Base-by-base conservation (phyloP, 2,888 invertebrate genomes). In the Bombylius major region DNA sequence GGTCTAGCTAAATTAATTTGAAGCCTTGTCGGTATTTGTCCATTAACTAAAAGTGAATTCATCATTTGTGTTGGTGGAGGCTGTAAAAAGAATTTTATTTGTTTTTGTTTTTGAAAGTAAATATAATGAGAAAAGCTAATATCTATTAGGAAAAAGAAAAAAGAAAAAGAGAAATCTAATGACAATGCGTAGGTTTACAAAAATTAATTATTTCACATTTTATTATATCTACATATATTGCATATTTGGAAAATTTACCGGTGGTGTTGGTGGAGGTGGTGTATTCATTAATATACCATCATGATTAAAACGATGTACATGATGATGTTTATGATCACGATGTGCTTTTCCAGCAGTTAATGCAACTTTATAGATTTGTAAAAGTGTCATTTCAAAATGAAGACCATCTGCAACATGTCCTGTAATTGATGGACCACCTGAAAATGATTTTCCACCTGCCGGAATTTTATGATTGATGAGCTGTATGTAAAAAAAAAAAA, bases 241-340 rank as follows among this genome's bases (percentile, higher is more conserved):
- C 6, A 11, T 42, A 11, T 42, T 42, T 36, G 36, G 9, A 44
- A 44, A 13, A 62, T 66, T 63, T 60, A 72, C 73, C 59, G 63
- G 58, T 42, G 67, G 67, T 1, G 83, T 77, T 0, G 81, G 77
- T 1, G 77, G 73, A 1, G 77, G 77, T 1, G 80, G 76, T 48
- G 82, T 80, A 1, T 82, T 77, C 9, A 82, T 73, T 4, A 82
- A 77, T 11, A 81, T 81, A 1, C 87, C 87, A 60, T 87, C 83
- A 67, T 87, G 86, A 65, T 82, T 85, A 66, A 84, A 87, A 65
- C 86, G 86, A 68, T 89, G 88, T 0, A 82, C 89, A 71, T 90
- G 89, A 68, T 90, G 90, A 67, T 90, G 90, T 67, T 89, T 90
- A 72, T 90, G 89, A 66, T 89, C 88, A 61, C 83, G 85, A 73